Conservation (phyloP, 2,113 vertebrate species). For the Oceanodroma tethys region DNA sequence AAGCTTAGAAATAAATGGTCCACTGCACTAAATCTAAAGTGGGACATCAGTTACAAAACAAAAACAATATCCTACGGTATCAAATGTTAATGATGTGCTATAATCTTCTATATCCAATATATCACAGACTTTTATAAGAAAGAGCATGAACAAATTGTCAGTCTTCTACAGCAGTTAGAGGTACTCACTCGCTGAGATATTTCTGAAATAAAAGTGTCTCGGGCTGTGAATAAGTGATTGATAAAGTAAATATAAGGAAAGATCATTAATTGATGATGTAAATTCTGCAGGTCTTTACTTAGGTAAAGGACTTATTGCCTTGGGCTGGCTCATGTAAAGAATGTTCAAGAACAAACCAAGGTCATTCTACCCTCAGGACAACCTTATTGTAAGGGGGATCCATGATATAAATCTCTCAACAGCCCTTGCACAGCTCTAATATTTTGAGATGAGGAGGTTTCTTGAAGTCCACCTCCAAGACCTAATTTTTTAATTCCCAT, state of each 20-base stretch:
- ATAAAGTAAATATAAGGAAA: not conserved
- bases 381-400: not conserved
- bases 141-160: not conserved
- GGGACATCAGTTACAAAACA: not conserved
- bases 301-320: not conserved
- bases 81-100: not conserved
- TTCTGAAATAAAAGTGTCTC: not conserved
- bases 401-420: not conserved
- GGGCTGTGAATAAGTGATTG: not conserved
- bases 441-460: not conserved
- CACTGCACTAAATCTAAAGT: not conserved
- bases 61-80: not conserved
- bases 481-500: not conserved
- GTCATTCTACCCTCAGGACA: not conserved
- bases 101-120: not conserved
- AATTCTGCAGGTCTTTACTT: not conserved
- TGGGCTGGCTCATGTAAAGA: not conserved
- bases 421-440: not conserved
- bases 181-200: not conserved
- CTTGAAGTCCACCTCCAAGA: not conserved
- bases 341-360: not conserved
- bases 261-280: not conserved
- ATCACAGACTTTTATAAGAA: not conserved
- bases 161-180: not conserved
- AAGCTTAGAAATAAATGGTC: not conserved